Conservation (phyloP, 1,140 invertebrate genomes). For the Dreissena rostriformis region DNA sequence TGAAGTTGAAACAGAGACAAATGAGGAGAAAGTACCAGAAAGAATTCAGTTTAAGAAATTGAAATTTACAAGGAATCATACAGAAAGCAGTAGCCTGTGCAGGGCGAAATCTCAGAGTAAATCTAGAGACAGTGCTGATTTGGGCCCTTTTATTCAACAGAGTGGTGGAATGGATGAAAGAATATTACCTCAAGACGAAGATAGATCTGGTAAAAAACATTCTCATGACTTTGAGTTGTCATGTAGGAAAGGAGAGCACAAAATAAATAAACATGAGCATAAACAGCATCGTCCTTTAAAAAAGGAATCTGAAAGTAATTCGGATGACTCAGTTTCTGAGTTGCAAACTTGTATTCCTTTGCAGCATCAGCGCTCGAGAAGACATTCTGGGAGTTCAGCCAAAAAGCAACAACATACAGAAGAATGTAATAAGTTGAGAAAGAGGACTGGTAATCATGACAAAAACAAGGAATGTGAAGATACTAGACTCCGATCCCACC, state of each 20-base stretch:
- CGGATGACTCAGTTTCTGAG: neutral
- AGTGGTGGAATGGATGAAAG: neutral
- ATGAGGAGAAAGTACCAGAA: constrained; percentile 7
- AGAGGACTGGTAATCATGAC: neutral
- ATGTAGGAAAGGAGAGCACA: constrained; percentile 33
- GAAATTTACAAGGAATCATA: constrained; percentile 16
- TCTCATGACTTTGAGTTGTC: constrained; percentile 25
- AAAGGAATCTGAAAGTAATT: neutral
- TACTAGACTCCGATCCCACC: neutral
- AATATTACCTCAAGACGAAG: constrained; percentile 11
- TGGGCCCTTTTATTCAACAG: constrained; percentile 59
- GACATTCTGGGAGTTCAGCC: neutral
- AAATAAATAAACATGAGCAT: neutral
- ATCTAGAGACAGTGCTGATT: constrained; percentile 37
- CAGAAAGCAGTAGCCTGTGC: neutral
- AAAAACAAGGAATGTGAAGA: neutral
- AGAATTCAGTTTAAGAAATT: constrained; percentile 39
- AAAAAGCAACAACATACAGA: neutral
- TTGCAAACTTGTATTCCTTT: neutral
- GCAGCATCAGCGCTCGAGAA: neutral
- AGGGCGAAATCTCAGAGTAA: neutral
- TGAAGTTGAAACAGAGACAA: neutral
- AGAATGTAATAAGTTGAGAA: neutral
- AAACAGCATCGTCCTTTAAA: neutral
- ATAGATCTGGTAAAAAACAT: neutral